Conservation (phyloP, 2,797 vertebrate species). For the Ambastaia sidthimunki region DNA sequence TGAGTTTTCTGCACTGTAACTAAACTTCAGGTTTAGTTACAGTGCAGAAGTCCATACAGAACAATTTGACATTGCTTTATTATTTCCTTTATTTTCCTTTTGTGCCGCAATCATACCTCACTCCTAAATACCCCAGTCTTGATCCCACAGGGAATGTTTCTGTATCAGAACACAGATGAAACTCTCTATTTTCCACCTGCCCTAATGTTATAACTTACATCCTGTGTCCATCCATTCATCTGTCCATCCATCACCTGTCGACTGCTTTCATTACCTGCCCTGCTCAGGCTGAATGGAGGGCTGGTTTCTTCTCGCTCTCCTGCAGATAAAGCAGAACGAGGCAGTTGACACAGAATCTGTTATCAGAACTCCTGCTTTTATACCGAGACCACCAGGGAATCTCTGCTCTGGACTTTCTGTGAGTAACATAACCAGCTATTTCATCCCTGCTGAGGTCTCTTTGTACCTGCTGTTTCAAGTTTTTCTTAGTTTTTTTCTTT, state of each 20-base stretch:
- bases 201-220: slow-evolving; percentile 45
- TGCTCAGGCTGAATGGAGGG: slow-evolving; percentile 19
- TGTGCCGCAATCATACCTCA: slow-evolving; percentile 29
- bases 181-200: slow-evolving; percentile 9
- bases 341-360: slow-evolving; percentile 41
- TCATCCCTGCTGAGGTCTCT: not conserved
- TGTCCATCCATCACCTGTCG: slow-evolving; percentile 51
- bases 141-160: slow-evolving; percentile 44
- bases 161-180: slow-evolving; percentile 39
- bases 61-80: slow-evolving; percentile 11
- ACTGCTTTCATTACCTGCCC: slow-evolving; percentile 31
- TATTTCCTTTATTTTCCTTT: not conserved
- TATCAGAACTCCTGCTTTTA: slow-evolving; percentile 43
- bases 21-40: not conserved
- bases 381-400: slow-evolving; percentile 38
- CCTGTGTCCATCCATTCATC: slow-evolving; percentile 36
- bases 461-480: slow-evolving; percentile 3
- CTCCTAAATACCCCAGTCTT: not conserved
- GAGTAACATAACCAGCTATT: slow-evolving; percentile 29
- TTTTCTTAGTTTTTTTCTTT: not conserved
- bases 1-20: not conserved
- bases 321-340: slow-evolving; percentile 42
- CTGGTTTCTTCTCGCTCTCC: slow-evolving; percentile 16
- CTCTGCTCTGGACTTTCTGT: slow-evolving; percentile 11
- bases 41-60: slow-evolving; percentile 6